Percentiles rank a stretch among this genome's conserved stretches.
Evolutionary conservation across 2,113 vertebrate genomes (phyloP).

Genomic region (Oceanodroma tethys): DNA sequence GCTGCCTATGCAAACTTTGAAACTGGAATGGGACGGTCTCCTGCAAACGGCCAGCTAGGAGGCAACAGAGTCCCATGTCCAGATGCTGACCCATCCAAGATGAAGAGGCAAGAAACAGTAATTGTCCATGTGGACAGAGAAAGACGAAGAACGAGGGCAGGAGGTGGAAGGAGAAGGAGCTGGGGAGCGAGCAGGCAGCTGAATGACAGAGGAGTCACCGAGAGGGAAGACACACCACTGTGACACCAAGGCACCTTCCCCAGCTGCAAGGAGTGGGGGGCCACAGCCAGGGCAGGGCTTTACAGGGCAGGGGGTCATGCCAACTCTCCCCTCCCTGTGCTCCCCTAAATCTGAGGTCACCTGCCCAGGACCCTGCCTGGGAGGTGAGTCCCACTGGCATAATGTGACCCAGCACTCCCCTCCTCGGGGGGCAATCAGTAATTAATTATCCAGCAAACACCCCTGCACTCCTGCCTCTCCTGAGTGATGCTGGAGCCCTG

Average conservation of each 20-base stretch:
- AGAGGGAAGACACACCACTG: neutral
- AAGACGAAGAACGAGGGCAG: neutral
- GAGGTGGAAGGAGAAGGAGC: neutral
- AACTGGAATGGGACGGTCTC: neutral
- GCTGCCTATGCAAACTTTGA: neutral
- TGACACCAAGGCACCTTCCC: rapidly evolving
- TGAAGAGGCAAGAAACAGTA: neutral
- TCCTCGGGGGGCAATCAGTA: neutral
- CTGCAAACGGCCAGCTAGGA: neutral
- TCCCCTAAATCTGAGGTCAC: neutral
- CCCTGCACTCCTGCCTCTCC: neutral
- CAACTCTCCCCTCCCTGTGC: neutral
- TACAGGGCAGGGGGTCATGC: neutral
- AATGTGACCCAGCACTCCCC: neutral
- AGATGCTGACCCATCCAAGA: neutral
- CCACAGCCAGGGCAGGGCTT: neutral
- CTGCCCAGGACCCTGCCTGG: neutral
- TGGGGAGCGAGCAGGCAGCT: neutral
- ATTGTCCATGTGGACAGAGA: neutral
- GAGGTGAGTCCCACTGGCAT: rapidly evolving
- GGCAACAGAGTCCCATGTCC: neutral
- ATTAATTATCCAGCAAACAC: neutral
- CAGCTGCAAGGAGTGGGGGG: neutral
- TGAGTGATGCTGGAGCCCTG: neutral
- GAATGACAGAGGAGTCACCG: neutral